Base-by-base conservation (phyloP, 2,888 invertebrate species). In the Tortricodes alternella region DNA sequence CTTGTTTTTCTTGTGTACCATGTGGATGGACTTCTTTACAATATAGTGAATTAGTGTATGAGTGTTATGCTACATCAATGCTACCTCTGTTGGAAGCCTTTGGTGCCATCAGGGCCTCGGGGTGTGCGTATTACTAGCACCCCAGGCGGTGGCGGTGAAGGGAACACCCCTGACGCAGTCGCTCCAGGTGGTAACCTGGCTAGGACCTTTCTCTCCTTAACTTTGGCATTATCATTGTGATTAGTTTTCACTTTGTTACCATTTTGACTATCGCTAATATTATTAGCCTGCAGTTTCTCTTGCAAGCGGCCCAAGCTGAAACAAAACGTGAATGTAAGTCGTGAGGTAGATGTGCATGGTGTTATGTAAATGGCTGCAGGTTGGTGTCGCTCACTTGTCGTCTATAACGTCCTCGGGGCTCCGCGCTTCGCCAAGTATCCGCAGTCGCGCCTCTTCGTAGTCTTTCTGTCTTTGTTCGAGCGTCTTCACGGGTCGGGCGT, bases 391-490 rank as follows among this genome's bases (percentile, higher is more conserved):
- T 81, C 83, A 93, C 93, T 91, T 92, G 76, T 93, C 93, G 69
- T 94, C 93, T 68, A 91, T 88, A 63, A 93, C 92, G 80, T 96
- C 96, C 75, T 96, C 96, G 0, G 95, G 95, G 79, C 95, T 95
- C 68, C 93, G 92, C 50, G 96, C 96, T 78, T 96, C 95, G 11
- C 98, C 98, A 67, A 98, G 88, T 84, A 98, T 98, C 76, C 98
- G 92, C 63, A 96, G 92, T 65, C 98, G 93, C 15, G 98, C 98
- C 80, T 97, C 96, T 9, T 97, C 97, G 78, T 98, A 98, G 75
- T 97, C 98, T 75, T 97, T 96, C 83, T 98, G 97, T 69, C 98
- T 92, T 92, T 98, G 96, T 85, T 96, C 94, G 39, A 96, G 85
- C 38, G 96, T 95, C 84, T 96, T 96, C 56, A 96, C 95, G 34